Percentiles rank a stretch among this genome's conserved stretches.
phyloP scores from a whole-genome alignment of 2,888 invertebrate species.

The Poecilus cupreus region DNA sequence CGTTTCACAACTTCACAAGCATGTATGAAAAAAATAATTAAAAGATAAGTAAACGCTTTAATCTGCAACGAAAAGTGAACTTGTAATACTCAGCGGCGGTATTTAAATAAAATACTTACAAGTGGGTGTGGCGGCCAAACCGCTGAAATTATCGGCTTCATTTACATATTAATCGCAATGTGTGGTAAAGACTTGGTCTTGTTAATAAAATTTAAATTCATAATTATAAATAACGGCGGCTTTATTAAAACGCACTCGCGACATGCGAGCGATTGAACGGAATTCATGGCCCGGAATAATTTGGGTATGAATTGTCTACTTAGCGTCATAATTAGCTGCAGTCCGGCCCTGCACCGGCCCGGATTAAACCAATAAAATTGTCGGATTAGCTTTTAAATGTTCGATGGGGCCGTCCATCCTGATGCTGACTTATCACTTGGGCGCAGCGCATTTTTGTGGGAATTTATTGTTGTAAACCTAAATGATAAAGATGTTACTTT shows the following conservation, averaged over 20 bases:
- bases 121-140: constrained; percentile 17
- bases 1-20: constrained; percentile 11
- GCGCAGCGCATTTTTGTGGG: constrained; percentile 30
- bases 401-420: background rate
- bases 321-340: constrained; percentile 44
- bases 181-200: constrained; percentile 25
- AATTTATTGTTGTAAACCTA: constrained; percentile 40
- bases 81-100: background rate
- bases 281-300: constrained; percentile 16
- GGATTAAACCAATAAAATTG: constrained; percentile 52
- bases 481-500: constrained; percentile 48
- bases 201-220: constrained; percentile 54
- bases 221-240: constrained; percentile 49
- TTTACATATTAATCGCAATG: constrained; percentile 47
- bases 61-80: constrained; percentile 11
- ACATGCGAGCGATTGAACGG: constrained; percentile 22
- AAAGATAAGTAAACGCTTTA: constrained; percentile 31
- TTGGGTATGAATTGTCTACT: constrained; percentile 48
- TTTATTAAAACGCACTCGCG: background rate
- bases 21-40: constrained; percentile 40
- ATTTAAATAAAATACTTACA: constrained; percentile 34
- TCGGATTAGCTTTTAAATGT: constrained; percentile 39
- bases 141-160: constrained; percentile 42
- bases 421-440: constrained; percentile 49
- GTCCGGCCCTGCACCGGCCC: constrained; percentile 2